A percentile compares a stretch with the other conserved stretches of the same genome.
phyloP scores from a whole-genome alignment of 2,888 invertebrate species.

The Muscina levida region DNA sequence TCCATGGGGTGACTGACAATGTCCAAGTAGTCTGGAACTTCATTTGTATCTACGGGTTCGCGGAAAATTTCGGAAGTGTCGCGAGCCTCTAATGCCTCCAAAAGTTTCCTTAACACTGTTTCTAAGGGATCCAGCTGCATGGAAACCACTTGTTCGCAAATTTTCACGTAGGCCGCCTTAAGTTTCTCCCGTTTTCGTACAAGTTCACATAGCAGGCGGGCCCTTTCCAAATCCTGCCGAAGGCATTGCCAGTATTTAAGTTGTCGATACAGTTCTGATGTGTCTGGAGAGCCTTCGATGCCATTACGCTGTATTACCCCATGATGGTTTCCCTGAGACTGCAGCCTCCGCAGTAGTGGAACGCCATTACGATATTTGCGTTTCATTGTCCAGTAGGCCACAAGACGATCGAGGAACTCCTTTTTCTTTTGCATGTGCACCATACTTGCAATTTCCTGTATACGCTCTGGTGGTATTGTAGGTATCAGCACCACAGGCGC shows the following conservation, averaged over 20 bases:
- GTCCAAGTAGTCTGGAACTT: conserved; percentile 94
- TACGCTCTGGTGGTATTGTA: conserved; percentile 92
- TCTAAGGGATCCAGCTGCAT: conserved; percentile 91
- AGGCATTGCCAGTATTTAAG: conserved; percentile 96
- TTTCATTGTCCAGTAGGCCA: conserved; percentile 98
- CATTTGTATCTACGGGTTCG: conserved; percentile 93
- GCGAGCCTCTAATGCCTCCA: conserved; percentile 88
- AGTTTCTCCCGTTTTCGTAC: conserved; percentile 97
- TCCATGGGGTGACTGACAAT: conserved; percentile 94
- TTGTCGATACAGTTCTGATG: conserved; percentile 89
- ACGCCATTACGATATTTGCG: conserved; percentile 97
- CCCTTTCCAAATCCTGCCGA: conserved; percentile 95
- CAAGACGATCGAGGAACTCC: conserved; percentile 92
- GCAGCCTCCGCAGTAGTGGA: conserved; percentile 92
- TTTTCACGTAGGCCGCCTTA: conserved; percentile 92
- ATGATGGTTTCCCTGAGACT: conserved; percentile 82
- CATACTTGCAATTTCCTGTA: conserved; percentile 91
- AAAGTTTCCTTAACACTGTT: conserved; percentile 87
- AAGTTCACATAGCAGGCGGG: conserved; percentile 93
- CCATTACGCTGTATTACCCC: conserved; percentile 81
- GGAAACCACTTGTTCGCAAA: conserved; percentile 89
- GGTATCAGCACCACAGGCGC: conserved; percentile 96
- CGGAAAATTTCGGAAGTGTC: conserved; percentile 94
- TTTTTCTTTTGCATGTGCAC: conserved; percentile 89
- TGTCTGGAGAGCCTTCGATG: conserved; percentile 84